phyloP scores from a whole-genome alignment of 2,797 vertebrate species.

The Sebastes aleutianus region DNA sequence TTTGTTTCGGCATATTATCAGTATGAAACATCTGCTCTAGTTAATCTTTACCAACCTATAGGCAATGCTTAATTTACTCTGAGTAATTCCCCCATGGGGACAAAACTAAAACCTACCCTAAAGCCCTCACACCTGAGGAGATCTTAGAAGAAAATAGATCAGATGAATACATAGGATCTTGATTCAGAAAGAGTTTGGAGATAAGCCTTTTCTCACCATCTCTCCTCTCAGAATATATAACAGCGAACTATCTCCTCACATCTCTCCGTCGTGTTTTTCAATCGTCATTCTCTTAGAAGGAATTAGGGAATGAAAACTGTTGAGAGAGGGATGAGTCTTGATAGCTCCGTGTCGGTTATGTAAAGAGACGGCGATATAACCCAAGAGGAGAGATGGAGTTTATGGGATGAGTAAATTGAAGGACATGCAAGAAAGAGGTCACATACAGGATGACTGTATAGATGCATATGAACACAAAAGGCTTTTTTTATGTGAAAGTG shows the following conservation, averaged over 20 bases:
- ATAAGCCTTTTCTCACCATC: constrained; percentile 41
- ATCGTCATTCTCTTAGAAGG: constrained; percentile 33
- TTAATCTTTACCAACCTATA: constrained; percentile 63
- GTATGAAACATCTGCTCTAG: constrained; percentile 62
- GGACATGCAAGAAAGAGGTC: constrained; percentile 6
- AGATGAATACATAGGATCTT: constrained; percentile 36
- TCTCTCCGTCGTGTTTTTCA: constrained; percentile 21
- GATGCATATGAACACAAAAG: neutral
- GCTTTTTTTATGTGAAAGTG: neutral
- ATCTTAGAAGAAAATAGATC: constrained; percentile 30
- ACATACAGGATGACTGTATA: neutral
- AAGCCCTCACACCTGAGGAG: constrained; percentile 25
- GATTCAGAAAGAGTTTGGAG: constrained; percentile 42
- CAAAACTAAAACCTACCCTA: constrained; percentile 28
- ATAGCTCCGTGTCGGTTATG: constrained; percentile 31
- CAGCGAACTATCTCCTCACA: constrained; percentile 12
- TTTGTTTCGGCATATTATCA: constrained; percentile 61
- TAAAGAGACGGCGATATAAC: constrained; percentile 55
- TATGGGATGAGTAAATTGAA: constrained; percentile 11
- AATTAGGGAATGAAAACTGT: constrained; percentile 34
- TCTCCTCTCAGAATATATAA: constrained; percentile 16
- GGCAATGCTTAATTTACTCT: constrained; percentile 48
- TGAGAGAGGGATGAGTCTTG: constrained; percentile 3
- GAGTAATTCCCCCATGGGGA: constrained; percentile 45
- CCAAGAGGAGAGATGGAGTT: constrained; percentile 18